Conservation (phyloP, 1,140 invertebrate genomes). For the Bombus impatiens region DNA sequence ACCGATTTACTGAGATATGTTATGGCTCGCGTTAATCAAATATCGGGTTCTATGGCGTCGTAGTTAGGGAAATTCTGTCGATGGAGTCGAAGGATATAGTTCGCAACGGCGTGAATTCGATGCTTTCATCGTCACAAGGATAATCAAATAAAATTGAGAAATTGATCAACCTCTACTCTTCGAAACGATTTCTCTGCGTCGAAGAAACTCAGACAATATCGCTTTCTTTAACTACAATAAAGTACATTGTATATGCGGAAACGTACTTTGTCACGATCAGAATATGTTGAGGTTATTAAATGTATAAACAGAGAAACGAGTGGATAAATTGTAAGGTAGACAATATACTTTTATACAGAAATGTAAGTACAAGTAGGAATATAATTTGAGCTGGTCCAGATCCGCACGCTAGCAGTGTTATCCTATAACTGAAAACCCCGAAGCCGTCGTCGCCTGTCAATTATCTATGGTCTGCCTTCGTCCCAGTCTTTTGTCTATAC, state of each 20-base stretch:
- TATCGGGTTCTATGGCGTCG: constrained; percentile 22
- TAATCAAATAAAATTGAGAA: constrained; percentile 42
- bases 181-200: not conserved
- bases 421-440: too few relatives aligned
- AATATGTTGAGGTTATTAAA: too few relatives aligned
- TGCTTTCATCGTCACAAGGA: constrained; percentile 21
- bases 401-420: too few relatives aligned
- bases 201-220: not conserved
- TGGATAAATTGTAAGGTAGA: too few relatives aligned
- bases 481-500: too few relatives aligned
- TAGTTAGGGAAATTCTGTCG: constrained; percentile 32
- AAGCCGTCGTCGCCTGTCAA: too few relatives aligned
- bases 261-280: not conserved
- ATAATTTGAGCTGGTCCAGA: too few relatives aligned
- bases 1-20: constrained; percentile 6
- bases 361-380: too few relatives aligned
- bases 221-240: not conserved
- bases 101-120: not conserved
- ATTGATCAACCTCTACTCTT: constrained; percentile 16
- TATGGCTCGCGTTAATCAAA: constrained; percentile 32
- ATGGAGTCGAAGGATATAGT: constrained; percentile 10
- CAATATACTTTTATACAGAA: too few relatives aligned
- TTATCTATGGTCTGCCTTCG: too few relatives aligned
- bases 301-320: too few relatives aligned
- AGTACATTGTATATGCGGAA: not conserved